Evolutionary conservation across 2,797 vertebrate genomes (phyloP).

Genomic region (Myotis myotis): DNA sequence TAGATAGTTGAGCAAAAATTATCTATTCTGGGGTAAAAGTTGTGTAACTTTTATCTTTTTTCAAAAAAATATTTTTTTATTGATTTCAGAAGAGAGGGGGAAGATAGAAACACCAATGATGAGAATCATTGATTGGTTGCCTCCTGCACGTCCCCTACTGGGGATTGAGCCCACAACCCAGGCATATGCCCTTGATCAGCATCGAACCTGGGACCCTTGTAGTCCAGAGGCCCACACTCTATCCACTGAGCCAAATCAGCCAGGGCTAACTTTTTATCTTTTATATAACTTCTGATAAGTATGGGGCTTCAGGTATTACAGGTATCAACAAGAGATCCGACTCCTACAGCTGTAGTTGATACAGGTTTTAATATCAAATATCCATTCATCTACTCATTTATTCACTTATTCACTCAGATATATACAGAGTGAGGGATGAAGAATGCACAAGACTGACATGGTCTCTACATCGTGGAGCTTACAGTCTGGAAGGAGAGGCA

Average conservation of each 20-base stretch:
- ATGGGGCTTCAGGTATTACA: background rate
- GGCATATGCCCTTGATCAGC: no score
- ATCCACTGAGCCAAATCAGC: no score
- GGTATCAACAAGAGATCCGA: background rate
- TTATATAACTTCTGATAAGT: background rate
- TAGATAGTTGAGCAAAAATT: background rate
- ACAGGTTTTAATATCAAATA: constrained; percentile 5
- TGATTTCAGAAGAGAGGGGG: no score
- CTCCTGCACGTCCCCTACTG: no score
- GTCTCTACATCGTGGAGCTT: background rate
- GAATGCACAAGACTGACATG: background rate
- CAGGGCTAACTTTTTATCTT: background rate
- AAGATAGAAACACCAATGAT: no score
- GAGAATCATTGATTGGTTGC: no score
- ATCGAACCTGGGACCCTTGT: no score
- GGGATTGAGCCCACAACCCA: no score
- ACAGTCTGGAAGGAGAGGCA: background rate
- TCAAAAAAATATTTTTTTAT: no score
- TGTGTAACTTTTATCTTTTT: background rate
- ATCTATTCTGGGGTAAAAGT: background rate
- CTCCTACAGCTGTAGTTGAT: background rate
- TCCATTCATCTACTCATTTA: background rate
- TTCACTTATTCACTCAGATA: background rate
- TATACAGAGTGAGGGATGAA: background rate
- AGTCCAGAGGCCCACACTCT: no score